Evolutionary conservation across 1,140 invertebrate species (phyloP), one percentile per base, ranked within the genome.

Genomic region (Pseudomyrmex gracilis): DNA sequence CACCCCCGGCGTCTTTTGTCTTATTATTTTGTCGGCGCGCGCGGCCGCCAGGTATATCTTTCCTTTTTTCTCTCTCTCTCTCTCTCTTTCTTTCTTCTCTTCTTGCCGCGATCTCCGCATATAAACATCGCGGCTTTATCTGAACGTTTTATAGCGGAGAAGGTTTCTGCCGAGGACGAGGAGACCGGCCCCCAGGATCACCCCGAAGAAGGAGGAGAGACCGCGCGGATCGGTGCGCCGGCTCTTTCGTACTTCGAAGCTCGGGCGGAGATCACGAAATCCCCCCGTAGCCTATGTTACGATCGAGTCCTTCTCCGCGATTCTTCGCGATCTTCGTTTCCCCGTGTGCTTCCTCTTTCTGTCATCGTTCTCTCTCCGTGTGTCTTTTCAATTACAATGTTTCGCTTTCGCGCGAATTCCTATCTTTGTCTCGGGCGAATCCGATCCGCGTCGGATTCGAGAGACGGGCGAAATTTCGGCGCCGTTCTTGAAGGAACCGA

Each of bases 91-190:
- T 88, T 77, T 83, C 73, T 85, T 47, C 70, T 77, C 78, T 22
- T 15, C 20, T 83, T 78, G 66, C 82, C 83, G 73, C 86, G 80
- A 87, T 90, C 83, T 85, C 84, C 85, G 84, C 89, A 92, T 92
- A 93, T 93, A 93, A 93, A 93, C 87, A 91, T 90, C 76, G 87
- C 87, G 86, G 87, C 87, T 92, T 93, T 93, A 92, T 93, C 89
- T 90, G 88, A 88, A 82, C 84, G 89, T 93, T 92, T 93, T 92
- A 91, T 91, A 87, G 85, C 89, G 84, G 78, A 74, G 51, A 51
- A 61, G 85, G 85, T 85, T 78, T 73, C 58, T 49, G 57, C 66
- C 70, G 63, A n/a, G n/a, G 53, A 45, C 76, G 80, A 70, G 49
- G 60, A 77, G 87, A 67, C 80, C 87, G 70, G 49, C 73, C 5